Percentiles rank a stretch among this genome's conserved stretches.
These are phyloP conservation scores for Trichosurus vulpecula DNA, from an alignment of 2,797 vertebrate genomes.

Conservation along the genomic window DNA sequence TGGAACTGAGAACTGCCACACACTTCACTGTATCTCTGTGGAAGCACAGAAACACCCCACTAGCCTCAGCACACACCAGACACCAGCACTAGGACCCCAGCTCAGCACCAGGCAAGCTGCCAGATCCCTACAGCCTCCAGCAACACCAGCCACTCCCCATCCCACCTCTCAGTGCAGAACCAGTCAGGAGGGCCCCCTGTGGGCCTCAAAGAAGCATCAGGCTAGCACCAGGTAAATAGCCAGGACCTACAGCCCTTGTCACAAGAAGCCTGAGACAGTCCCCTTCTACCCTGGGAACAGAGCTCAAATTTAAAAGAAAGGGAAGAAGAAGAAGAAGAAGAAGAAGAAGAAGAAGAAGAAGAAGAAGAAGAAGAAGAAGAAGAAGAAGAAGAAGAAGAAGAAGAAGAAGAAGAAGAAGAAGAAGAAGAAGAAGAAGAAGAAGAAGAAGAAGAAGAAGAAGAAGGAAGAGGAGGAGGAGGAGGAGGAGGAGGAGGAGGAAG, in stretches of 20 bases:
- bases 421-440: too few relatives aligned
- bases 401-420: neutral
- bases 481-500: too few relatives aligned
- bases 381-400: too few relatives aligned
- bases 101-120: neutral
- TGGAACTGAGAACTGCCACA: too few relatives aligned
- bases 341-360: rapidly evolving
- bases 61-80: neutral
- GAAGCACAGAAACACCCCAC: neutral
- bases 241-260: neutral
- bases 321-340: neutral
- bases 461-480: too few relatives aligned
- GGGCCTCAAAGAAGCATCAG: neutral
- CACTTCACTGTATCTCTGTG: too few relatives aligned
- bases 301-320: neutral
- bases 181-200: neutral
- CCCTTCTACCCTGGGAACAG: neutral
- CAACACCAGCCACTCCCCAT: neutral
- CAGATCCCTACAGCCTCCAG: neutral
- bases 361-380: too few relatives aligned
- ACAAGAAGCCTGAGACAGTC: neutral
- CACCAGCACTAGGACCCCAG: neutral
- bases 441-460: too few relatives aligned
- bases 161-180: neutral
- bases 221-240: neutral